Evolutionary conservation across 2,797 vertebrate species (phyloP).

Genomic region (Protonibea diacanthus): DNA sequence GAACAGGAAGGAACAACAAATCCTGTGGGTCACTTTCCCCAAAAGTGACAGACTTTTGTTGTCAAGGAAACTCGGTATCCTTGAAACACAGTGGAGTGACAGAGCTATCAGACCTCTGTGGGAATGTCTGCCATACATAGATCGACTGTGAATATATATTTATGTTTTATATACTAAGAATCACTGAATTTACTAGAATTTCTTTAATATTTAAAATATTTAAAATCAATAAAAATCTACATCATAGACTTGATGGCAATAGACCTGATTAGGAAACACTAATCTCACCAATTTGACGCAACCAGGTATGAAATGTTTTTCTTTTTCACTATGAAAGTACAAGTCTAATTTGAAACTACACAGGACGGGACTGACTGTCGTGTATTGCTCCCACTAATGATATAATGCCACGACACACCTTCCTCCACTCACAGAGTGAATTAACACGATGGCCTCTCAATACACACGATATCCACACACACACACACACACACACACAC

Average conservation of each 20-base stretch:
- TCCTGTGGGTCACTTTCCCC: constrained; percentile 35
- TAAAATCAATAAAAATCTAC: constrained; percentile 2
- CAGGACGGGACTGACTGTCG: constrained; percentile 36
- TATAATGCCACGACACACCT: constrained; percentile 4
- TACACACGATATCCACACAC: background rate
- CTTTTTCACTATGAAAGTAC: constrained; percentile 7
- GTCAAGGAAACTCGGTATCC: constrained; percentile 41
- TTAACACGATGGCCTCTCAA: constrained; percentile 34
- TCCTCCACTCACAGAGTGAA: constrained; percentile 78
- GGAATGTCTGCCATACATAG: constrained; percentile 4
- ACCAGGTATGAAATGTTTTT: background rate
- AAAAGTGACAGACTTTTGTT: constrained; percentile 40
- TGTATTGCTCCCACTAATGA: background rate
- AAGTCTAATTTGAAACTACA: constrained; percentile 32
- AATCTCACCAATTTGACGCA: constrained; percentile 2
- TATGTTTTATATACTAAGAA: background rate
- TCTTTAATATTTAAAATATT: background rate
- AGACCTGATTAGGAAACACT: background rate
- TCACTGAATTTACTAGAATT: background rate
- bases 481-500: constrained; percentile 14
- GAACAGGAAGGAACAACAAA: constrained; percentile 42
- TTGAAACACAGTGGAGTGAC: constrained; percentile 5
- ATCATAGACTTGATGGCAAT: background rate
- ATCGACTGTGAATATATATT: background rate
- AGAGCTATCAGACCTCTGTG: constrained; percentile 16